Percentiles rank a stretch among this genome's conserved stretches.
phyloP scores from a whole-genome alignment of 2,113 vertebrate genomes.

The Pygoscelis antarcticus region DNA sequence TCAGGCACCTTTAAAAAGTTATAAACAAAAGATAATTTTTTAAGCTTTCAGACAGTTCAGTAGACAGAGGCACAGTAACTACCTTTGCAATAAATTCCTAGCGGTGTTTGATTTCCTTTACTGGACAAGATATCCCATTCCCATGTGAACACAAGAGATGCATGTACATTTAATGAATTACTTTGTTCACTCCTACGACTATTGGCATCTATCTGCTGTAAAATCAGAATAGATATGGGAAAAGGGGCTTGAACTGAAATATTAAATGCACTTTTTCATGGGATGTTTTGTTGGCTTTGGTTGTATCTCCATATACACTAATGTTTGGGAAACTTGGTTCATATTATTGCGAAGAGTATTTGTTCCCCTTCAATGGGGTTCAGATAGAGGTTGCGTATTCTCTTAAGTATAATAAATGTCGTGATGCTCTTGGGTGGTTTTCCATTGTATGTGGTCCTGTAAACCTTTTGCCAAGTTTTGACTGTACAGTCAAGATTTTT shows the following conservation, averaged over 20 bases:
- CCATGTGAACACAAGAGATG: not conserved
- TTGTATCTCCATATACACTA: constrained; percentile 3
- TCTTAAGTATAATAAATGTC: constrained; percentile 72
- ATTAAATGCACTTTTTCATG: constrained; percentile 3
- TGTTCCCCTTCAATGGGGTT: constrained; percentile 59
- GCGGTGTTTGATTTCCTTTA: not conserved
- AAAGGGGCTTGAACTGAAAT: not conserved
- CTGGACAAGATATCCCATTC: not conserved
- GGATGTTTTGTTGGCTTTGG: constrained; percentile 50
- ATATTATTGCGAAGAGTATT: constrained; percentile 56
- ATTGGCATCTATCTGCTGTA: not conserved
- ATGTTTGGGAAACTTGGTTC: constrained; percentile 56
- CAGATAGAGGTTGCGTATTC: constrained; percentile 64
- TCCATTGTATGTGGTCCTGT: constrained; percentile 56
- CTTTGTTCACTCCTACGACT: not conserved
- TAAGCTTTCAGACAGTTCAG: not conserved
- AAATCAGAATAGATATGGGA: not conserved
- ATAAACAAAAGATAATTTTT: not conserved
- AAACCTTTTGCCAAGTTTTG: constrained; percentile 65
- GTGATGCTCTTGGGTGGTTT: constrained; percentile 63
- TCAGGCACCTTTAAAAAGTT: not conserved
- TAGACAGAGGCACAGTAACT: not conserved
- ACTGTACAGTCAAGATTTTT: constrained; percentile 44
- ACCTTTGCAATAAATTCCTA: not conserved
- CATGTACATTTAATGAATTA: not conserved